Evolutionary conservation across 1,140 invertebrate genomes (phyloP).

Genomic region (Lasioglossum albipes): DNA sequence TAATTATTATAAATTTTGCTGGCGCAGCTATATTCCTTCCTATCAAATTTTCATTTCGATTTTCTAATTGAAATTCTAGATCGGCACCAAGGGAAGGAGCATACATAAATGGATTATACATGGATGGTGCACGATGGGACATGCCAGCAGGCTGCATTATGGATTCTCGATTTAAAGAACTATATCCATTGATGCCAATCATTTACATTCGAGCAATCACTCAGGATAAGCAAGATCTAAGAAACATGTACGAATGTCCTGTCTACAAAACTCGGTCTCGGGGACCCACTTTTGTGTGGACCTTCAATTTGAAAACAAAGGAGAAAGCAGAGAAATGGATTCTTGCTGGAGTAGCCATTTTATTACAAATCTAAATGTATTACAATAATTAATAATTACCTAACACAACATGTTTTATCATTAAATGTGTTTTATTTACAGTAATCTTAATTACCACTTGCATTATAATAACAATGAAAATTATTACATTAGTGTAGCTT

Average conservation of each 20-base stretch:
- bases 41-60: background rate
- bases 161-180: slow-evolving; percentile 93
- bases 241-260: slow-evolving; percentile 95
- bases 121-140: slow-evolving; percentile 98
- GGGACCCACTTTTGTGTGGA: slow-evolving; percentile 97
- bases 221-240: slow-evolving; percentile 92
- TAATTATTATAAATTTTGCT: slow-evolving; percentile 16
- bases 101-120: slow-evolving; percentile 93
- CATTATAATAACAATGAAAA: too few species aligned
- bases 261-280: slow-evolving; percentile 94
- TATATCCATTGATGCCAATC: slow-evolving; percentile 95
- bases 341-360: slow-evolving; percentile 93
- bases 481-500: too few species aligned
- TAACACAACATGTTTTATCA: background rate
- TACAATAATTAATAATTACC: background rate
- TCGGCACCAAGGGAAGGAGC: slow-evolving; percentile 93
- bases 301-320: slow-evolving; percentile 95
- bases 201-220: slow-evolving; percentile 92
- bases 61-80: slow-evolving; percentile 69
- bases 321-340: slow-evolving; percentile 95
- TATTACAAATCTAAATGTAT: slow-evolving; percentile 86
- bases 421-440: too few species aligned
- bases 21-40: too few species aligned
- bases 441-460: too few species aligned
- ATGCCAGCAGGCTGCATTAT: slow-evolving; percentile 86